Base-by-base conservation (phyloP, 2,888 invertebrate genomes). In the Drosophila setosimentum region DNA sequence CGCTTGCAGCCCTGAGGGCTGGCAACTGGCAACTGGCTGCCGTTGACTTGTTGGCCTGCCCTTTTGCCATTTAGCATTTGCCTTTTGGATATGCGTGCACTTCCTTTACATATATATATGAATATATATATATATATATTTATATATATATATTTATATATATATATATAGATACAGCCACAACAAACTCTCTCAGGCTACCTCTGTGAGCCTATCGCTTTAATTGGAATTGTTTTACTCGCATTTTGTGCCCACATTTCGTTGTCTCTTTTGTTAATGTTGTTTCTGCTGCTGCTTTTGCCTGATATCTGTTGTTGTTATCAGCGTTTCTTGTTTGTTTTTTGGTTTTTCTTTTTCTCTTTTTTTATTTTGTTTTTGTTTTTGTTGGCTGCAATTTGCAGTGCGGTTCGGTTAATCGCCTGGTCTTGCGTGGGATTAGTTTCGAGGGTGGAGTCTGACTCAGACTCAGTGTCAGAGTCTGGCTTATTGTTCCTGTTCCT, bases 161-260 rank as follows among this genome's bases (percentile, higher is more conserved):
- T 70, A 42, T 75, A 63, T 58, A 64, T 59, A 35, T 65, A 57
- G 40, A 68, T 68, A 49, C n/a, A n/a, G n/a, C 68, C 57, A 55
- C 61, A 60, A 57, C 61, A 42, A 11, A 54, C 35, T 27, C 42
- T 2, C 11, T 6, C 27, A 6, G 18, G 13, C 27, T 21, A 30
- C 42, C 29, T 11, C 59, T 50, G 18, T 50, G 51, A 32, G 78
- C 80, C 76, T 82, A 78, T 85, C 74, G 61, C 80, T 70, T 78
- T 85, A 82, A 87, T 87, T 77, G 87, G 85, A 82, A 82, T 76
- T 78, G 78, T 82, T 87, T 77, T 84, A 76, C 74, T 81, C 76
- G 54, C 75, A 73, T 86, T 83, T 83, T 65, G 61, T 55, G 66
- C 75, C 87, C 82, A 78, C 82, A 84, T 73, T 74, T 74, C 60